Conservation (phyloP, 1,140 invertebrate genomes). For the Solenopsis invicta region DNA sequence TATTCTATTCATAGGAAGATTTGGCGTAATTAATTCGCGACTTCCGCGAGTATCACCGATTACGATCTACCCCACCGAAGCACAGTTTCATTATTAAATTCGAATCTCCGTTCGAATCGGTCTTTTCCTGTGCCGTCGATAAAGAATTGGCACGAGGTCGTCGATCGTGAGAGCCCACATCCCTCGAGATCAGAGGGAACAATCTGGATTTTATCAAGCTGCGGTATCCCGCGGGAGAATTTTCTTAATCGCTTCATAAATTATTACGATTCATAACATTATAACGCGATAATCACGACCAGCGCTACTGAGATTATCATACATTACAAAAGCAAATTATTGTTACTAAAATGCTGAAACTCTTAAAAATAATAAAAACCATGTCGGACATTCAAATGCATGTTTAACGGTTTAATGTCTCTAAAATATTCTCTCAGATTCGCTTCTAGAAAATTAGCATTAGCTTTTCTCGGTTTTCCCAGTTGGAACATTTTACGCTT, state of each 20-base stretch:
- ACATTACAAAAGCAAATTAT: not conserved
- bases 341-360: not conserved
- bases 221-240: constrained; percentile 74
- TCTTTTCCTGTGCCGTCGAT: constrained; percentile 42
- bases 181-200: constrained; percentile 74
- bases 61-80: constrained; percentile 73
- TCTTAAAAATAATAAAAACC: not conserved
- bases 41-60: constrained; percentile 80
- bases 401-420: not conserved
- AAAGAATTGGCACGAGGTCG: constrained; percentile 64
- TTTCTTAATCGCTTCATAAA: constrained; percentile 79
- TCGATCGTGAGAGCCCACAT: constrained; percentile 73
- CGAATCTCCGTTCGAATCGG: constrained; percentile 42
- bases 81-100: constrained; percentile 71
- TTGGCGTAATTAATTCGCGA: constrained; percentile 36
- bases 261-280: constrained; percentile 79
- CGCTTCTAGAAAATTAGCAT: not conserved
- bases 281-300: constrained; percentile 69
- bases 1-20: constrained; percentile 20
- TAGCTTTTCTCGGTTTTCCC: not conserved
- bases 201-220: constrained; percentile 82
- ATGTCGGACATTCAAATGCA: not conserved
- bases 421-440: constrained; percentile 15
- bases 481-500: not conserved
- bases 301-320: not conserved